These are phyloP conservation scores for Caenorhabditis sp. DNA, from an alignment of 2,888 invertebrate species.

Conservation along the genomic window DNA sequence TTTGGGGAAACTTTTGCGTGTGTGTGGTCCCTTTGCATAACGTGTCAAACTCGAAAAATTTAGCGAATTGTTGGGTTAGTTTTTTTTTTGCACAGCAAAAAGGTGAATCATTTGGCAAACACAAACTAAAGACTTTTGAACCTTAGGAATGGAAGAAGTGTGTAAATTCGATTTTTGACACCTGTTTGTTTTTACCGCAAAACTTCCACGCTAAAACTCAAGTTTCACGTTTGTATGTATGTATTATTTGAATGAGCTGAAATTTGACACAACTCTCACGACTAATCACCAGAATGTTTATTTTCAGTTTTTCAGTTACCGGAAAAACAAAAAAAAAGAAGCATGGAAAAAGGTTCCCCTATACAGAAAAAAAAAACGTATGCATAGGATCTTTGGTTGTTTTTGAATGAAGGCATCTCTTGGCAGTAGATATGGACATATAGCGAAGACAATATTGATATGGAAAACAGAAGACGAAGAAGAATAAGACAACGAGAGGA, in stretches of 20 bases:
- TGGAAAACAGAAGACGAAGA: constrained; percentile 9
- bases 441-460: constrained; percentile 45
- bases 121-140: too few relatives aligned
- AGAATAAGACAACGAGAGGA: neutral
- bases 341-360: constrained; percentile 3
- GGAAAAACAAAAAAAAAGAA: neutral
- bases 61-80: too few relatives aligned
- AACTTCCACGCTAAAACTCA: too few relatives aligned
- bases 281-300: neutral
- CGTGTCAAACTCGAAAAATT: too few relatives aligned
- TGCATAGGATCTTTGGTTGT: constrained; percentile 50
- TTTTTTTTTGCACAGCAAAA: too few relatives aligned
- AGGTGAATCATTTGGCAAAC: too few relatives aligned
- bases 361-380: constrained; percentile 42
- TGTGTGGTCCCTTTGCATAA: neutral
- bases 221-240: too few relatives aligned
- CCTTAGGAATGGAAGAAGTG: too few relatives aligned
- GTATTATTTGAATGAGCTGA: too few relatives aligned
- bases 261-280: neutral
- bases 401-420: constrained; percentile 23
- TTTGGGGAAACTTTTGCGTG: neutral
- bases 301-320: constrained; percentile 3
- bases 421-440: constrained; percentile 58
- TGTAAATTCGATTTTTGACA: too few relatives aligned
- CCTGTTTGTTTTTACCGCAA: too few relatives aligned